Evolutionary conservation across 2,888 invertebrate genomes (phyloP).

Genomic region (Sericinus montela): DNA sequence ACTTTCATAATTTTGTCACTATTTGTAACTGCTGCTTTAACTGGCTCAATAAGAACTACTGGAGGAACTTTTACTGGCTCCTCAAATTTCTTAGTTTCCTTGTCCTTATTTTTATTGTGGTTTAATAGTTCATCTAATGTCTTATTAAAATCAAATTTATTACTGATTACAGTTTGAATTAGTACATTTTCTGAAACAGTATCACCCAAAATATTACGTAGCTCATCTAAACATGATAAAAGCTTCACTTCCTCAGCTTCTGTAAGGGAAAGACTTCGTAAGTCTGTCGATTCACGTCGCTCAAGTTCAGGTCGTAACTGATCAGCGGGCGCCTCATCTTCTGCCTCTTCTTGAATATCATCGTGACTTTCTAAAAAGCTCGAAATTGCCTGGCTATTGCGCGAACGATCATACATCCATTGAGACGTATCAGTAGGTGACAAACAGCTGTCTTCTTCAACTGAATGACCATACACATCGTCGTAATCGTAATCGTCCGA

Average conservation of each 20-base stretch:
- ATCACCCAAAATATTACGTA: conserved; percentile 89
- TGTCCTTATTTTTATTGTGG: conserved; percentile 53
- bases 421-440: conserved; percentile 92
- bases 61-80: conserved; percentile 38
- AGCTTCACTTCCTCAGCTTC: conserved; percentile 86
- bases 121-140: conserved; percentile 86
- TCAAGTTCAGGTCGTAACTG: conserved; percentile 31
- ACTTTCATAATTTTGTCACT: conserved; percentile 50
- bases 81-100: conserved; percentile 33
- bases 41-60: conserved; percentile 39
- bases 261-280: conserved; percentile 72
- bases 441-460: conserved; percentile 94
- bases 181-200: conserved; percentile 85
- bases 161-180: conserved; percentile 83
- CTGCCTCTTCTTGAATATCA: conserved; percentile 84
- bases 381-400: conserved; percentile 85
- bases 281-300: conserved; percentile 69
- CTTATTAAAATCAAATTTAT: conserved; percentile 85
- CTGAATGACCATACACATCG: conserved; percentile 95
- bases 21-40: conserved; percentile 45
- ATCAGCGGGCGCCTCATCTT: conserved; percentile 55
- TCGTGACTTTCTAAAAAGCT: conserved; percentile 86
- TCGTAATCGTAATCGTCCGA: conserved; percentile 95
- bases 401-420: conserved; percentile 91
- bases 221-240: conserved; percentile 90